phyloP scores from a whole-genome alignment of 37 sponge, comb jelly and placozoan species.

The Hexactinellida sp. region DNA sequence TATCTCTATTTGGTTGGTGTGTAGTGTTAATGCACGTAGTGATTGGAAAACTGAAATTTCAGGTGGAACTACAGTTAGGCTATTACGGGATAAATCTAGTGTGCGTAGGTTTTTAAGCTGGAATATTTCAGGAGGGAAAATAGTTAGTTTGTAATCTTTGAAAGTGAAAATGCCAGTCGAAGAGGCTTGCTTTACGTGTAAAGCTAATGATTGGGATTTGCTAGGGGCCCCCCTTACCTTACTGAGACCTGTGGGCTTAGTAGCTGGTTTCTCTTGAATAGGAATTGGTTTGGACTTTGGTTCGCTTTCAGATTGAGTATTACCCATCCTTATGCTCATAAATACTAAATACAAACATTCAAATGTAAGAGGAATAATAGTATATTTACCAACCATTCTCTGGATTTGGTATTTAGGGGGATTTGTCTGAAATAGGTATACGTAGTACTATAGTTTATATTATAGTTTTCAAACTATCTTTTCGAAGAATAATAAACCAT shows the following conservation, averaged over 20 bases:
- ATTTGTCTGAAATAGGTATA: no score
- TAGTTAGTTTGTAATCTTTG: neutral
- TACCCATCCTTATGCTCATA: neutral
- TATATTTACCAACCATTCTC: no score
- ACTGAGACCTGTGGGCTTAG: neutral
- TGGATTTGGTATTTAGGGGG: no score
- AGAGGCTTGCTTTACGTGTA: neutral
- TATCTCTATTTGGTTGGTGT: neutral
- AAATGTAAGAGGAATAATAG: no score
- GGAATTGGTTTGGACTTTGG: neutral
- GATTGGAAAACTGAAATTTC: neutral
- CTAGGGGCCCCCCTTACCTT: neutral
- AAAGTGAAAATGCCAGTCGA: neutral
- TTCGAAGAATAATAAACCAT: no score
- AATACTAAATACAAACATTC: no score
- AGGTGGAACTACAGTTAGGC: neutral
- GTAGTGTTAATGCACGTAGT: neutral
- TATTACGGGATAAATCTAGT: neutral
- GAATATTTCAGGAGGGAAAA: neutral
- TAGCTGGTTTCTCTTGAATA: neutral
- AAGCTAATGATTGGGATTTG: neutral
- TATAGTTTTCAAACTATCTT: no score
- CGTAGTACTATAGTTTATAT: no score
- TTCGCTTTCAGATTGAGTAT: neutral
- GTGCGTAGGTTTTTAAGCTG: neutral